These are phyloP conservation scores for Cheilosia soror DNA, from an alignment of 2,888 invertebrate genomes.

Conservation along the genomic window DNA sequence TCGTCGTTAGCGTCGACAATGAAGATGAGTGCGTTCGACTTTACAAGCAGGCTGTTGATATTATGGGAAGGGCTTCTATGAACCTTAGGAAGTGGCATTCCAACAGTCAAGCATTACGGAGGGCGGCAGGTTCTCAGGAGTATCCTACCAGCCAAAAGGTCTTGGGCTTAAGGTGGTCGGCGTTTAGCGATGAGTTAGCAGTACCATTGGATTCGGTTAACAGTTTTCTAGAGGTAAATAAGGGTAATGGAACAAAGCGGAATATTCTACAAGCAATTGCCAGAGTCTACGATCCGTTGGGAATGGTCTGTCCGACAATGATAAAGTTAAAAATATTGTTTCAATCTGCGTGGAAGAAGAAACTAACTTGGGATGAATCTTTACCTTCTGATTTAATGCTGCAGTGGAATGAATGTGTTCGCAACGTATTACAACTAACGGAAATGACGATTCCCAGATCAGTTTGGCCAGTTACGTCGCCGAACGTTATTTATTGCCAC, in stretches of 20 bases:
- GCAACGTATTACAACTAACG: not conserved
- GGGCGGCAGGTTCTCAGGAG: not conserved
- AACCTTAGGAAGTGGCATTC: slow-evolving; percentile 35
- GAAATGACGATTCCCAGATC: slow-evolving; percentile 18
- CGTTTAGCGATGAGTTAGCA: slow-evolving; percentile 5
- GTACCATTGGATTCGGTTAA: slow-evolving; percentile 6
- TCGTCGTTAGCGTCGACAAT: slow-evolving; percentile 3
- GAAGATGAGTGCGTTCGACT: not conserved
- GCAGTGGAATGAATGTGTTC: slow-evolving; percentile 26
- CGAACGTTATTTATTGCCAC: not conserved
- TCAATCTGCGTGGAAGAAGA: slow-evolving; percentile 7
- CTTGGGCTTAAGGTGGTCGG: slow-evolving; percentile 15
- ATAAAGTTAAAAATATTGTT: slow-evolving; percentile 37
- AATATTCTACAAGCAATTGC: slow-evolving; percentile 17
- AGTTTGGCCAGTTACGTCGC: not conserved
- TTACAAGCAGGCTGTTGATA: not conserved
- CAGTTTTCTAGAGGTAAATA: not conserved
- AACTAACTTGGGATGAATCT: slow-evolving; percentile 6
- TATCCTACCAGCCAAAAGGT: slow-evolving; percentile 24
- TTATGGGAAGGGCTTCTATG: slow-evolving; percentile 12
- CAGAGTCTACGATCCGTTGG: slow-evolving; percentile 20
- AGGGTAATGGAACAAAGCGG: not conserved
- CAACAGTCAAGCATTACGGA: not conserved
- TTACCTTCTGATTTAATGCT: slow-evolving; percentile 1
- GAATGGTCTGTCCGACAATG: slow-evolving; percentile 21